These are phyloP conservation scores for Heteronetta atricapilla DNA, from an alignment of 2,113 vertebrate genomes.

Conservation along the genomic window DNA sequence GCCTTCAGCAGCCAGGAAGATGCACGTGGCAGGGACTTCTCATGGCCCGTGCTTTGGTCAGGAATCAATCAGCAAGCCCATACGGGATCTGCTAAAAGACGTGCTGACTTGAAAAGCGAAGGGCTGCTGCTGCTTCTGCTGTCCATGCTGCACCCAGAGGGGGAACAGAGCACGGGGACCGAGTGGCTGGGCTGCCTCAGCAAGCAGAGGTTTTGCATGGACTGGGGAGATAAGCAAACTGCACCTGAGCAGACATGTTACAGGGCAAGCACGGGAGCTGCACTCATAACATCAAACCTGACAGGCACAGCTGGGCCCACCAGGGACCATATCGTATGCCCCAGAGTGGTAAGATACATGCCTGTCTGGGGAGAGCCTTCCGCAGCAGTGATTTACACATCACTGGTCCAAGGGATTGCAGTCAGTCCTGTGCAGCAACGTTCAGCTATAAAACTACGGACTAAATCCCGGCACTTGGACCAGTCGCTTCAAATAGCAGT, in stretches of 20 bases:
- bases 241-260: not conserved
- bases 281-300: not conserved
- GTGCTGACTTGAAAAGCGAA: not conserved
- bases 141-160: rapidly evolving
- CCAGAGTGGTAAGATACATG: not conserved
- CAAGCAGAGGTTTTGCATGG: not conserved
- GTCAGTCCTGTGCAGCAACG: not conserved
- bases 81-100: rapidly evolving
- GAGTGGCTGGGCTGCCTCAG: not conserved
- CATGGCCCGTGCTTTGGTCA: rapidly evolving
- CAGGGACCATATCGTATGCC: not conserved
- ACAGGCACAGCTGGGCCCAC: not conserved
- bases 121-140: not conserved
- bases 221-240: not conserved
- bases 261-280: not conserved
- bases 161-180: not conserved
- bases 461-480: not conserved
- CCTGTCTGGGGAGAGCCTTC: not conserved
- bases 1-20: not conserved
- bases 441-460: rapidly evolving
- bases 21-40: rapidly evolving
- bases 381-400: too few species aligned
- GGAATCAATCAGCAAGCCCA: not conserved
- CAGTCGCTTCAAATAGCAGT: not conserved
- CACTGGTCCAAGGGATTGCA: not conserved